Conservation (phyloP, 2,797 vertebrate genomes). For the Smutsia temminckii region DNA sequence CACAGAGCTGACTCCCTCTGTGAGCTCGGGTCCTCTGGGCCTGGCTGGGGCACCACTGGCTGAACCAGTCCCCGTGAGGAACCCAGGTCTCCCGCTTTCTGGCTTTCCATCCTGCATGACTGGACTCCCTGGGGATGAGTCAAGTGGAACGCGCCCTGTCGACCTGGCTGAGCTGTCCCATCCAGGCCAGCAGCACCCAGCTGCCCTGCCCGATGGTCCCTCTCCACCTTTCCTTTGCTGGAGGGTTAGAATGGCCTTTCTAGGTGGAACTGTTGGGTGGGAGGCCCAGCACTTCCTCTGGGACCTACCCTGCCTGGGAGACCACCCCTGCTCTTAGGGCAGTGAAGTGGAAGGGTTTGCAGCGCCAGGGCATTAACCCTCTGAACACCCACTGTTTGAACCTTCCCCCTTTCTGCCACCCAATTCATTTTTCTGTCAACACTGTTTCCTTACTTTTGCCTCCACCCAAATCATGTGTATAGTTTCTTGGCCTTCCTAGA, state of each 20-base stretch:
- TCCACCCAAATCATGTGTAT: not conserved
- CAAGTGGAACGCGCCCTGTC: not conserved
- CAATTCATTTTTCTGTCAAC: not conserved
- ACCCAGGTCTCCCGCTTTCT: not conserved
- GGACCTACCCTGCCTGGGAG: too few relatives aligned
- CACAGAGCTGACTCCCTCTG: too few relatives aligned
- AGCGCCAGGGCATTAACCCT: too few relatives aligned
- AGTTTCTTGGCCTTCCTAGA: not conserved
- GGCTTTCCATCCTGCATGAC: rapidly evolving
- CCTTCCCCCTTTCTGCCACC: too few relatives aligned
- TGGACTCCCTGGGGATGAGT: not conserved
- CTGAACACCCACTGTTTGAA: too few relatives aligned
- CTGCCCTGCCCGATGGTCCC: not conserved
- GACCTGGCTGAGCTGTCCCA: too few relatives aligned
- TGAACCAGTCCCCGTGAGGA: rapidly evolving
- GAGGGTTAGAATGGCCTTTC: not conserved
- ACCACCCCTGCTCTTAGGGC: too few relatives aligned
- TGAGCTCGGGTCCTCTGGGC: not conserved
- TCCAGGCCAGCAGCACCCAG: too few relatives aligned
- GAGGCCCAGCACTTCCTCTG: not conserved
- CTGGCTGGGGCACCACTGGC: rapidly evolving
- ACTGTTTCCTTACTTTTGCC: too few relatives aligned
- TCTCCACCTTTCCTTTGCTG: too few relatives aligned
- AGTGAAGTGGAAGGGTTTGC: too few relatives aligned
- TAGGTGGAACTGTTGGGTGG: not conserved